phyloP scores from a whole-genome alignment of 2,888 invertebrate species.

The Hemithea aestivaria region DNA sequence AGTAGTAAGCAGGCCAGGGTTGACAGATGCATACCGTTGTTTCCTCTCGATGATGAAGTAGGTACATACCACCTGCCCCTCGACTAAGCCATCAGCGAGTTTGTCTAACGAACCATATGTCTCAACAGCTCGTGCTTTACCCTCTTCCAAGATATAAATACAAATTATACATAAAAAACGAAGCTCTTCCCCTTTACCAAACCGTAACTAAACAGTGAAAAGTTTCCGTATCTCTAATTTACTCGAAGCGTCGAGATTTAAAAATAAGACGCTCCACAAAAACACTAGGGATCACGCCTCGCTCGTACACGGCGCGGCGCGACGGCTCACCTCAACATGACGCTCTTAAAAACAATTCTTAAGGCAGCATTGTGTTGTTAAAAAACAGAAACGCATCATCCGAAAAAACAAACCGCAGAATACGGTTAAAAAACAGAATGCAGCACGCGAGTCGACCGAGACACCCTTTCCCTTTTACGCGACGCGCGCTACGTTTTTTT shows the following conservation, averaged over 20 bases:
- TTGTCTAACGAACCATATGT: conserved; percentile 69
- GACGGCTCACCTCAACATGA: conserved; percentile 66
- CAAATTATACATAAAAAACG: conserved; percentile 50
- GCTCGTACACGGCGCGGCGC: conserved; percentile 30
- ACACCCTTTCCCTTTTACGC: conserved; percentile 78
- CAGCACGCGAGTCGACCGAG: conserved; percentile 72
- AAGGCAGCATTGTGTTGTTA: conserved; percentile 75
- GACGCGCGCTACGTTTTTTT: conserved; percentile 73
- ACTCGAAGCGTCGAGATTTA: conserved; percentile 63
- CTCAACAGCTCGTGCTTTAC: conserved; percentile 55
- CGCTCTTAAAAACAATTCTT: conserved; percentile 71
- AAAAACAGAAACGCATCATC: conserved; percentile 72
- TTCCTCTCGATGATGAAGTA: conserved; percentile 17
- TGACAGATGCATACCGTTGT: conserved; percentile 20
- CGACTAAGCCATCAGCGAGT: conserved; percentile 43
- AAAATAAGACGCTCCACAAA: conserved; percentile 66
- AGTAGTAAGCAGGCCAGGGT: neutral
- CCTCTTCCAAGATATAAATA: conserved; percentile 51
- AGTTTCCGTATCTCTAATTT: conserved; percentile 60
- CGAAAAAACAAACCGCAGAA: conserved; percentile 76
- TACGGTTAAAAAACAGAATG: conserved; percentile 73
- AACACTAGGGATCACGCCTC: conserved; percentile 63
- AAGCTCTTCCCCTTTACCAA: conserved; percentile 61
- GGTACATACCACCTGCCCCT: conserved; percentile 48
- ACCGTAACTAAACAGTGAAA: conserved; percentile 63